phyloP scores from a whole-genome alignment of 2,797 vertebrate species.

The Halcyon badia region DNA sequence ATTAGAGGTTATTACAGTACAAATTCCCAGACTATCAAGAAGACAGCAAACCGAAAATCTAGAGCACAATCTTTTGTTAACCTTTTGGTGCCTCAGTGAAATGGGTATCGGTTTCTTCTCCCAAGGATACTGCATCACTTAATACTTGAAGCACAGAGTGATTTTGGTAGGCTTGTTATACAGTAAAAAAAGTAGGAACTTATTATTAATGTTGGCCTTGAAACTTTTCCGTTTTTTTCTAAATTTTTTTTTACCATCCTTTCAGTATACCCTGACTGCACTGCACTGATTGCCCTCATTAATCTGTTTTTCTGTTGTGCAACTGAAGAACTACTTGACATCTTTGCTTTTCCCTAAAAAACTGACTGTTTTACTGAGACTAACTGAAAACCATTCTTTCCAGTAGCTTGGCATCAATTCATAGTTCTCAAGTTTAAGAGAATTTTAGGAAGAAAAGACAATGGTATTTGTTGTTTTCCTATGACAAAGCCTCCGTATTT shows the following conservation, averaged over 20 bases:
- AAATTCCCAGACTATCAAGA: not conserved
- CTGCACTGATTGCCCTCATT: too few relatives aligned
- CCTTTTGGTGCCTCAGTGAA: not conserved
- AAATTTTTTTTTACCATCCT: not conserved
- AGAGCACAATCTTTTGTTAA: not conserved
- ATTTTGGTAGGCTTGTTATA: not conserved
- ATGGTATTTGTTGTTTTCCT: not conserved
- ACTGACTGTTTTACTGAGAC: not conserved
- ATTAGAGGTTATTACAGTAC: slow-evolving; percentile 17
- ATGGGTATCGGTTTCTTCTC: not conserved
- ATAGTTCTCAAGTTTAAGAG: not conserved
- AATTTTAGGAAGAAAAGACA: not conserved
- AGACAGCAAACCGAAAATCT: not conserved
- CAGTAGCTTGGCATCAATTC: not conserved
- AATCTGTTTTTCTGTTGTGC: not conserved
- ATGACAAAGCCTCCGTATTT: not conserved
- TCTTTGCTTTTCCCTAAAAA: not conserved
- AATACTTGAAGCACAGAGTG: not conserved
- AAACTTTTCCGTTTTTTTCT: not conserved
- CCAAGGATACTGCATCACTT: not conserved
- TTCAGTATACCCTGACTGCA: accelerated
- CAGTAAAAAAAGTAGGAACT: not conserved
- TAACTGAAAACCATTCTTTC: not conserved
- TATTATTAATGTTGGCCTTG: not conserved
- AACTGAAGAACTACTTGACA: not conserved